These are phyloP conservation scores for Delphinapterus leucas DNA, from an alignment of 2,113 vertebrate species.

Conservation along the genomic window DNA sequence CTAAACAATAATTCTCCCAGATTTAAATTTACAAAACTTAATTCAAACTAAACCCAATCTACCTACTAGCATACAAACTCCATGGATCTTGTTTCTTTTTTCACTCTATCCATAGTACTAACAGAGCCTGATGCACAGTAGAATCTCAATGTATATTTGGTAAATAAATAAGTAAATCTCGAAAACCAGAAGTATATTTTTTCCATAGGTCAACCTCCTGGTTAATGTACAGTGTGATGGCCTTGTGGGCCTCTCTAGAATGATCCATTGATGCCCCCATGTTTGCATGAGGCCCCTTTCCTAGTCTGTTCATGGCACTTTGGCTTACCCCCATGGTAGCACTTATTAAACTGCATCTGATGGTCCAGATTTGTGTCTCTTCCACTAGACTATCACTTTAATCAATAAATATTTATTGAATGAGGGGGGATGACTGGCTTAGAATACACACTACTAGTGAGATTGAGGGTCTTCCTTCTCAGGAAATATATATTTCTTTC, in stretches of 20 bases:
- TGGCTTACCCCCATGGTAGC: neutral
- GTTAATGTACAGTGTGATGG: neutral
- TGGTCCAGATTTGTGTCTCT: neutral
- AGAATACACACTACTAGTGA: neutral
- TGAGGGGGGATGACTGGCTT: neutral
- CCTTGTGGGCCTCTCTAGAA: neutral
- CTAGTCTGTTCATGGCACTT: accelerated
- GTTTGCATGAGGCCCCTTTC: neutral
- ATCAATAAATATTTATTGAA: neutral
- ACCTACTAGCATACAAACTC: neutral
- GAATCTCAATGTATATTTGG: neutral
- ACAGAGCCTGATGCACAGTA: accelerated
- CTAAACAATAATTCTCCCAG: neutral
- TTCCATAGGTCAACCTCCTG: neutral
- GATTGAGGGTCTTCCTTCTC: neutral
- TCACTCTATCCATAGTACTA: neutral
- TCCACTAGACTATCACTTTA: neutral
- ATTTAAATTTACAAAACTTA: neutral
- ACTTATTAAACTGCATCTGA: neutral
- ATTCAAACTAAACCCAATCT: neutral
- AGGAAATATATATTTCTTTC: neutral
- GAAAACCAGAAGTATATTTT: neutral
- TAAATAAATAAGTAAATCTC: neutral
- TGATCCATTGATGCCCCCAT: neutral
- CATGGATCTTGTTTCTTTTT: neutral